Base-by-base conservation (phyloP, 1,140 invertebrate genomes). In the Ostrea edulis region DNA sequence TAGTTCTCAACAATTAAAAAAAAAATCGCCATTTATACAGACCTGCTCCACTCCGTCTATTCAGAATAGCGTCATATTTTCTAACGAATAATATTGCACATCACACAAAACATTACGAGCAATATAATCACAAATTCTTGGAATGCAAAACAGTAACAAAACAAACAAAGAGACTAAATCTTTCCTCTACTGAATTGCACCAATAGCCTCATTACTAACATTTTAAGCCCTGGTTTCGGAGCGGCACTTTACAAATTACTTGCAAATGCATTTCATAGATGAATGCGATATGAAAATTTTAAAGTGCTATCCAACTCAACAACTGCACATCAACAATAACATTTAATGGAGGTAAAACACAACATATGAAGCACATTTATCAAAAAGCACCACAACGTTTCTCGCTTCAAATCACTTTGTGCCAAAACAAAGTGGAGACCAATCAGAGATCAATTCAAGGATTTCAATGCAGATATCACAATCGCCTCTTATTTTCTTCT, bases 101-200 rank as follows among this genome's bases (percentile, higher is more conserved):
- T 77, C 68, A 29, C 29, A 29, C 68, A 77, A 77, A 29, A 25
- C 29, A 1, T 29, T 14, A 35, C 22, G 29, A 35, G 29, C 29
- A 77, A 77, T 29, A 9, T 77, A 77, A 77, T 77, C 68, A 77
- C 68, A 77, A 29, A 29, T 35, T 77, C 25, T 77, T 77, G 68
- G 68, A 77, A 77, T 77, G 68, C 68, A 77, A 77, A 77, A 77
- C 68, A 77, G 68, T 29, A 77, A 77, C 68, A 77, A 62, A 77
- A 77, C 68, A 77, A 77, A 29, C 35, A 29, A 77, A 77, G 8
- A 77, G 68, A 77, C 68, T 62, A 20, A 17, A 20, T 2, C 55
- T 71, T 77, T 77, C 68, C 11, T 77, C 11, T 77, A 12, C 68
- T 77, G 29, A 35, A 77, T 77, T 77, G 68, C 68, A 77, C 68